Percentiles rank a stretch among this genome's conserved stretches.
These are phyloP conservation scores for Oikopleura dioica DNA, from an alignment of 23 tunicate species.

Conservation along the genomic window DNA sequence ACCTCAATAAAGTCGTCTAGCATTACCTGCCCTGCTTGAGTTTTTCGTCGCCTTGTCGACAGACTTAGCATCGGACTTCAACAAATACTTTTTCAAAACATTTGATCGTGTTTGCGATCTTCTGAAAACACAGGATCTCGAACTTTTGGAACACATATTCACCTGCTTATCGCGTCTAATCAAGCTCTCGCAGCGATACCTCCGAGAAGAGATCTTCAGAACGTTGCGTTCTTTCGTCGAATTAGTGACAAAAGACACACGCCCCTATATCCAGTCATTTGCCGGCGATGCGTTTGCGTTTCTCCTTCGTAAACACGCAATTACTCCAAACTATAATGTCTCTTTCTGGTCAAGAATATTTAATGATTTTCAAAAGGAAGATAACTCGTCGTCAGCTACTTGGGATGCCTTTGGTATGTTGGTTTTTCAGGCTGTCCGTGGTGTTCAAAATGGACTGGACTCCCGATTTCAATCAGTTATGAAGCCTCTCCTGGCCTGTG, in stretches of 20 bases:
- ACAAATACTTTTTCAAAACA: constrained; percentile 28
- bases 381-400: background rate
- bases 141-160: constrained; percentile 47
- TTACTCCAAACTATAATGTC: too few relatives aligned
- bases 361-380: background rate
- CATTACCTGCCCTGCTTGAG: constrained; percentile 44
- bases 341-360: background rate
- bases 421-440: background rate
- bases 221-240: background rate
- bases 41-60: constrained; percentile 29
- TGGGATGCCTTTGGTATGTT: background rate
- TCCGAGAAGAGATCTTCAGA: constrained; percentile 30
- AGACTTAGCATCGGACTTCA: constrained; percentile 52
- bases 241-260: background rate
- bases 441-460: background rate
- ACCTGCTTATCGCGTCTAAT: constrained; percentile 31
- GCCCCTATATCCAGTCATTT: background rate
- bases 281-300: background rate
- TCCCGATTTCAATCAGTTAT: background rate
- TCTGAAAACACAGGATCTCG: constrained; percentile 34
- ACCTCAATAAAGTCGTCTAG: constrained; percentile 16
- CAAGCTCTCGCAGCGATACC: constrained; percentile 29
- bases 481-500: background rate
- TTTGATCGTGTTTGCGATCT: constrained; percentile 28
- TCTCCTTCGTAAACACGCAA: background rate